phyloP scores from a whole-genome alignment of 2,797 vertebrate species.

The Lateolabrax maculatus region DNA sequence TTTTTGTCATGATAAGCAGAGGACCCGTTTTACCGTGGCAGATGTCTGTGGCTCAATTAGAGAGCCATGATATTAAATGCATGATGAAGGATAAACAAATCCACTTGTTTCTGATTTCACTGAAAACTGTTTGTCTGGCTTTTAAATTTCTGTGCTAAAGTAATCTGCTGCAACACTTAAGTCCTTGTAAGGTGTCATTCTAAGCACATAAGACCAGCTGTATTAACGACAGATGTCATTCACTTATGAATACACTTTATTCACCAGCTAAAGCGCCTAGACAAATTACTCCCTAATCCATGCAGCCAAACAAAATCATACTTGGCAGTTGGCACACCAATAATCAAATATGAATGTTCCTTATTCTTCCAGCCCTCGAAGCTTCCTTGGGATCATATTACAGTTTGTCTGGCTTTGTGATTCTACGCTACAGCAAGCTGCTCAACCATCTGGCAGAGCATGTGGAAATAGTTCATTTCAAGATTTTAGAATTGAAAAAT shows the following conservation, averaged over 20 bases:
- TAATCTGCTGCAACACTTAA: constrained; percentile 12
- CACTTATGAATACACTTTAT: constrained; percentile 7
- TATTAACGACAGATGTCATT: constrained; percentile 22
- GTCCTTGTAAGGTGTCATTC: background rate
- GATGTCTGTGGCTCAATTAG: constrained; percentile 26
- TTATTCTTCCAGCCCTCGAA: constrained; percentile 35
- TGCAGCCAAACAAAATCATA: constrained; percentile 4
- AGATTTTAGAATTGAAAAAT: constrained; percentile 53
- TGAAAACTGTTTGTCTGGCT: background rate
- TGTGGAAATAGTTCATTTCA: constrained; percentile 69
- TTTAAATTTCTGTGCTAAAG: background rate
- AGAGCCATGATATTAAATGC: constrained; percentile 12
- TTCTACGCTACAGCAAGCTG: constrained; percentile 50
- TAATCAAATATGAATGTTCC: constrained; percentile 59
- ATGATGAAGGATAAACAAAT: constrained; percentile 27
- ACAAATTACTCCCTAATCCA: constrained; percentile 26
- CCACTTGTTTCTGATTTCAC: constrained; percentile 28
- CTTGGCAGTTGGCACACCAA: constrained; percentile 40
- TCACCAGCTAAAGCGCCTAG: constrained; percentile 13
- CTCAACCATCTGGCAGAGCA: constrained; percentile 70
- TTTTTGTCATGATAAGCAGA: constrained; percentile 43
- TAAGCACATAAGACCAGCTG: background rate
- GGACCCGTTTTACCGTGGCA: constrained; percentile 7
- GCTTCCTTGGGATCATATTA: constrained; percentile 57
- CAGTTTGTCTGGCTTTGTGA: constrained; percentile 58